Evolutionary conservation across 2,888 invertebrate genomes (phyloP).

Genomic region (Adelphocoris suturalis): DNA sequence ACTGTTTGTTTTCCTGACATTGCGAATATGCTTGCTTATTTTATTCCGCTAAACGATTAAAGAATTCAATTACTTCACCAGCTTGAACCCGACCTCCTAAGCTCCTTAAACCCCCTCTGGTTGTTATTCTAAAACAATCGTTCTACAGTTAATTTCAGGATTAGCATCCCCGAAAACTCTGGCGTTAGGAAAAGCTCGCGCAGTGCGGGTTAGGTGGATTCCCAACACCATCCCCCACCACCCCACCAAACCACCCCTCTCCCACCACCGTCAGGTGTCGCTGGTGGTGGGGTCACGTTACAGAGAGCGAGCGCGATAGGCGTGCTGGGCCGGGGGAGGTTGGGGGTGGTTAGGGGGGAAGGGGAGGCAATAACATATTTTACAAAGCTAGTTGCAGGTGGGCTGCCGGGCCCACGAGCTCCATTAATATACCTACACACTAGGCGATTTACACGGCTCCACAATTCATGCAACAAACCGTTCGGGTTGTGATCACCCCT

Average conservation of each 20-base stretch:
- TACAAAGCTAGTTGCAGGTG: conserved; percentile 67
- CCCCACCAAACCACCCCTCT: no score
- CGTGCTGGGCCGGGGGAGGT: background rate
- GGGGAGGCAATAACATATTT: conserved; percentile 65
- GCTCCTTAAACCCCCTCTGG: background rate
- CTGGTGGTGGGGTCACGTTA: conserved; percentile 11
- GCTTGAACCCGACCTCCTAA: no score
- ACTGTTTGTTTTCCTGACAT: no score
- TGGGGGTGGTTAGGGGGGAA: background rate
- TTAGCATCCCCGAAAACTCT: conserved; percentile 8
- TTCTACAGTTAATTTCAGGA: background rate
- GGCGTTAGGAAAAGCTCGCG: background rate
- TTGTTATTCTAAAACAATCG: background rate
- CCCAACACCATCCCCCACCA: background rate
- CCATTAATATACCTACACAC: conserved; percentile 60
- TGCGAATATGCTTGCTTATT: no score
- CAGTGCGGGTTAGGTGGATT: conserved; percentile 7
- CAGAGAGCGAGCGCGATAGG: conserved; percentile 8
- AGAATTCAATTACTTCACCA: no score
- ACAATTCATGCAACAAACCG: conserved; percentile 65
- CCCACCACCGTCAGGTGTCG: background rate
- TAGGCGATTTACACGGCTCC: conserved; percentile 65
- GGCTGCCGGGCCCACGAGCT: conserved; percentile 61
- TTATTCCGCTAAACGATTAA: no score
- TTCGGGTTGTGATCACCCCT: conserved; percentile 66